A percentile compares a stretch with the other conserved stretches of the same genome.
Conservation (phyloP, 2,888 invertebrate genomes). For the Ophraella communa region DNA sequence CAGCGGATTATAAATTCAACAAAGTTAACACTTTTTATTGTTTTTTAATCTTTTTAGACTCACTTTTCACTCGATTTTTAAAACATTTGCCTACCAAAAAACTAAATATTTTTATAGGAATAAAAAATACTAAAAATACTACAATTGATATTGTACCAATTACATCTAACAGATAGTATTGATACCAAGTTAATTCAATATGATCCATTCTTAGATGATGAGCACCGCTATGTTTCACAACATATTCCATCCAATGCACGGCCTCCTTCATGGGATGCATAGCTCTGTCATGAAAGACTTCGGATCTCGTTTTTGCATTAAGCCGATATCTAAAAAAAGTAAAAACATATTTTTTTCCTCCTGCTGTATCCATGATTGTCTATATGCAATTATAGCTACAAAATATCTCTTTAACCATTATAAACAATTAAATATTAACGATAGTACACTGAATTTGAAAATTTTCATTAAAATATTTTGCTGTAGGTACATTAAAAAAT, state of each 20-base stretch:
- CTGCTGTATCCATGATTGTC: not conserved
- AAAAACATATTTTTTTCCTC: not conserved
- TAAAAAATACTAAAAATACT: slow-evolving; percentile 5
- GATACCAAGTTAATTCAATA: slow-evolving; percentile 43
- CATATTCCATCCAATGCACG: slow-evolving; percentile 48
- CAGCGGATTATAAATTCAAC: no score
- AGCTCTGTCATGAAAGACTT: slow-evolving; percentile 44
- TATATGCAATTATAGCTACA: no score
- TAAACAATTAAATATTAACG: no score
- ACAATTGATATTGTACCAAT: slow-evolving; percentile 12
- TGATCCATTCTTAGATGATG: slow-evolving; percentile 44
- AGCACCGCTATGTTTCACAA: slow-evolving; percentile 47
- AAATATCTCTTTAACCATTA: no score
- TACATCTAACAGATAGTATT: slow-evolving; percentile 47
- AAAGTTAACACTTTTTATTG: not conserved
- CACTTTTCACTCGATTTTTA: not conserved
- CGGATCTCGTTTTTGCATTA: slow-evolving; percentile 39
- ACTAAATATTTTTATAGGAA: slow-evolving; percentile 5
- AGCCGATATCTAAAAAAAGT: slow-evolving; percentile 40
- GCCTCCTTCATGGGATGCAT: slow-evolving; percentile 43
- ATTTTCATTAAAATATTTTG: no score
- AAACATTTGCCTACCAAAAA: not conserved
- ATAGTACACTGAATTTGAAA: no score
- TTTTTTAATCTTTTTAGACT: not conserved
- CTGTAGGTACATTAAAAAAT: no score